Base-by-base conservation (phyloP, 37 sponge, comb jelly and placozoan species). In the Sycon ciliatum region DNA sequence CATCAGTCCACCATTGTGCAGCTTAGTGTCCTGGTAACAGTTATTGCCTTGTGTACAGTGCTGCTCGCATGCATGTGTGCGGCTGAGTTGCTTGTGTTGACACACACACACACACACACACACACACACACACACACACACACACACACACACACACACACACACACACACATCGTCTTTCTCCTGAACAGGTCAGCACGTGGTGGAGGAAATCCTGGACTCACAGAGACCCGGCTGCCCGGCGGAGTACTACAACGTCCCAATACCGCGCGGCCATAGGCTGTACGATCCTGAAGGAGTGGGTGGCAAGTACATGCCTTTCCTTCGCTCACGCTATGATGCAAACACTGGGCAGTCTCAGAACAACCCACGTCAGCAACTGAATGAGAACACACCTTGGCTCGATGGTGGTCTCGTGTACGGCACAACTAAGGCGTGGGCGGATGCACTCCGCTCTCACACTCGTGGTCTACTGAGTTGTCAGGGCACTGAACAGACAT, bases 361-460 rank as follows among this genome's bases (percentile, higher is more conserved):
- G 6, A 82, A 87, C 70, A 81, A 75, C 29, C 96, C 96, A 0
- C 65, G 96, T 31, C 61, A 79, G 80, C 96, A 95, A 72, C 76
- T 95, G 74, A 95, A 95, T 39, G 89, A 90, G 57, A 90, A 90
- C 70, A 90, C 88, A 7, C 91, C 96, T 1, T 95, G 91, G 88
- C 71, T 95, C 26, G 96, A 95, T 67, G 96, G 88, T 3, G 86
- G 88, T 1, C 80, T 91, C 18, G 73, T 95, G 67, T 95, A 95
- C 54, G 96, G 96, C 20, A 73, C 81, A 13, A 72, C 74, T 67
- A 95, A 95, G 82, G 88, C 88, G 1, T 95, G 96, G 96, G 82
- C 89, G 0, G 96, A 95, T 79, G 80, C 84, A 1, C 69, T 95
- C 4, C 65, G 96, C 39, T 7, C 26, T 5, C 83, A 76, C 38